Conservation (phyloP, 2,113 vertebrate genomes). For the Gambusia holbrooki region DNA sequence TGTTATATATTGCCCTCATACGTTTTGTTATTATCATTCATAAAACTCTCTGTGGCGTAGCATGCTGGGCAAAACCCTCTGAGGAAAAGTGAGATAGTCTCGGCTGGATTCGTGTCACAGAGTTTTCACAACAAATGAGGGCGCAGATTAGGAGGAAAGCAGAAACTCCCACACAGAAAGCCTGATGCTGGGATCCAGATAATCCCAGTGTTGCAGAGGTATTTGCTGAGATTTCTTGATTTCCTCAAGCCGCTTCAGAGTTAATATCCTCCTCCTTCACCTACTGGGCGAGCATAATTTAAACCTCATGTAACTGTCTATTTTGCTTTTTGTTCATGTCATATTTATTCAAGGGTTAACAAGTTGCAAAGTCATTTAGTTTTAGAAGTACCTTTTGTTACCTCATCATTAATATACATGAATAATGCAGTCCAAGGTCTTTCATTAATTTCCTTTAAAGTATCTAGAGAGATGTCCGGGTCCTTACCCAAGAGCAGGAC, state of each 20-base stretch:
- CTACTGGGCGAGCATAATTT: not conserved
- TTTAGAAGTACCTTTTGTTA: slow-evolving; percentile 27
- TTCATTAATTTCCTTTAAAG: slow-evolving; percentile 55
- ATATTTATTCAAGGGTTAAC: not conserved
- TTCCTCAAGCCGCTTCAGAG: slow-evolving; percentile 10
- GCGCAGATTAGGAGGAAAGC: slow-evolving; percentile 36
- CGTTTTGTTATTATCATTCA: slow-evolving; percentile 31
- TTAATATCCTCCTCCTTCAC: not conserved
- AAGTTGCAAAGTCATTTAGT: not conserved
- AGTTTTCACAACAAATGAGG: slow-evolving; percentile 49
- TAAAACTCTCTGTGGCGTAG: slow-evolving; percentile 23
- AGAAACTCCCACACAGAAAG: slow-evolving; percentile 14
- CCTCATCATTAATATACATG: slow-evolving; percentile 32
- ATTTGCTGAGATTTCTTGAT: slow-evolving; percentile 42
- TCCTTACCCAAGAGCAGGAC: slow-evolving; percentile 47
- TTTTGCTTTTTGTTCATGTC: not conserved
- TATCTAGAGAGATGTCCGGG: slow-evolving; percentile 17
- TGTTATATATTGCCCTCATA: slow-evolving; percentile 36
- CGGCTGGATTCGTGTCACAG: slow-evolving; percentile 25
- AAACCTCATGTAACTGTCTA: slow-evolving; percentile 2
- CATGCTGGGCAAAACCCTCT: slow-evolving; percentile 8
- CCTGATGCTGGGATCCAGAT: slow-evolving; percentile 40
- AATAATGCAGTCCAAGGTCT: slow-evolving; percentile 52
- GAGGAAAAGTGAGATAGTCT: slow-evolving; percentile 32
- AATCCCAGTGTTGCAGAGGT: slow-evolving; percentile 46